Evolutionary conservation across 2,888 invertebrate genomes (phyloP), one percentile per base, ranked within the genome.

Genomic region (Pollenia amentaria): DNA sequence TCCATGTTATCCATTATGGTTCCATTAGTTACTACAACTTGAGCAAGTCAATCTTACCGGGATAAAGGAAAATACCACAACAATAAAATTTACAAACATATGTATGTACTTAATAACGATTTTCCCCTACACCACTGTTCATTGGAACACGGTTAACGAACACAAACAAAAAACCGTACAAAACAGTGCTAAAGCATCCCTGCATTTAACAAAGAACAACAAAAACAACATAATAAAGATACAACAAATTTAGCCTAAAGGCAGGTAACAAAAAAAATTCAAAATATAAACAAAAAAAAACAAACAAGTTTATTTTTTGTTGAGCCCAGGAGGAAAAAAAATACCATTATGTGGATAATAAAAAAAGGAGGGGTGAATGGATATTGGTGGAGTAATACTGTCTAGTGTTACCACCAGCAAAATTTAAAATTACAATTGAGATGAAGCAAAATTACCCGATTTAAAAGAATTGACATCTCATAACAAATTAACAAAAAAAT

Each of bases 321-420:
- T 9, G 38, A 67, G 46, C 40, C 67, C 77, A 67, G 67, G 38
- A 78, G 40, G 48, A 44, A 46, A 4, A 11, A 62, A 77, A 67
- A 55, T 18, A 8, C n/a, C 8, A 53, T 46, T 38, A 67, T 46
- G 40, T 53, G 16, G 51, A 55, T 46, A 18, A 12, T 53, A 14
- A 40, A 3, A 40, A 16, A 12, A 38, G 4, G 8, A 12, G 38
- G 18, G 9, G 67, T 11, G 14, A 9, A 38, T 9, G 12, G 60
- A 4, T 18, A 12, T 12, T 16, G 9, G 10, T 11, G 16, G 40
- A 0, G 3, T 29, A 29, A 6, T 6, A 29, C 29, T 29, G 29
- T 6, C 29, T 29, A 29, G 6, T 29, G 29, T 29, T 6, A 6
- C 29, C 29, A 4, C 29, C 0, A 29, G 29, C 29, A 6, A 29